A percentile compares a stretch with the other conserved stretches of the same genome.
phyloP scores from a whole-genome alignment of 2,113 vertebrate species.

The Apus apus region DNA sequence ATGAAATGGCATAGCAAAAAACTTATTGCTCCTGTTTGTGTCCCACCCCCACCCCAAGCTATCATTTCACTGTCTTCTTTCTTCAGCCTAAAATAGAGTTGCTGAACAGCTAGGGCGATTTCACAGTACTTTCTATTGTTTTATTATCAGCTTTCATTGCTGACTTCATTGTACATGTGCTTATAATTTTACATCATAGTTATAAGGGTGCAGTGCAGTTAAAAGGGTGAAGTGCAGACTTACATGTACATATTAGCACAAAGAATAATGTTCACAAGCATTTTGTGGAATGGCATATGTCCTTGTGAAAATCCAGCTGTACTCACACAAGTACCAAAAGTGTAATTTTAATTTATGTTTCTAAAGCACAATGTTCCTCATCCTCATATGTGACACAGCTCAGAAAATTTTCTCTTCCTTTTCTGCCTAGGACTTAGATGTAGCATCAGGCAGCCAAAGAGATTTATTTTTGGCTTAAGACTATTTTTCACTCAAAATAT shows the following conservation, averaged over 20 bases:
- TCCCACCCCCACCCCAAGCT: rapidly evolving
- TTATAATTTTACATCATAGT: neutral
- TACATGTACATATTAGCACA: neutral
- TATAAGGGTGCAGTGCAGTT: neutral
- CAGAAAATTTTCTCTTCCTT: neutral
- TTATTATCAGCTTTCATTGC: neutral
- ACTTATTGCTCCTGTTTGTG: neutral
- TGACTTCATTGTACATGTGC: neutral
- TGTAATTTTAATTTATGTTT: neutral
- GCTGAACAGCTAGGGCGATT: neutral
- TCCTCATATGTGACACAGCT: neutral
- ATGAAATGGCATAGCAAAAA: neutral
- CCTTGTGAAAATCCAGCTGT: neutral
- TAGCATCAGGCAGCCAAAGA: neutral
- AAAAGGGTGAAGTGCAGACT: too few relatives aligned
- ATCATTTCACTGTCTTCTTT: neutral
- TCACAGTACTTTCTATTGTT: neutral
- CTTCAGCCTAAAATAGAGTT: neutral
- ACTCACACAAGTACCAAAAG: neutral
- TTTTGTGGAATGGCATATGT: neutral
- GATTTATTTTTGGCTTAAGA: neutral
- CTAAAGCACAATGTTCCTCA: neutral
- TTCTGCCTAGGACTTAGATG: neutral
- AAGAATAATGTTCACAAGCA: neutral
- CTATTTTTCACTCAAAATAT: neutral